Base-by-base conservation (phyloP, 2,113 vertebrate genomes). In the Geococcyx californianus region DNA sequence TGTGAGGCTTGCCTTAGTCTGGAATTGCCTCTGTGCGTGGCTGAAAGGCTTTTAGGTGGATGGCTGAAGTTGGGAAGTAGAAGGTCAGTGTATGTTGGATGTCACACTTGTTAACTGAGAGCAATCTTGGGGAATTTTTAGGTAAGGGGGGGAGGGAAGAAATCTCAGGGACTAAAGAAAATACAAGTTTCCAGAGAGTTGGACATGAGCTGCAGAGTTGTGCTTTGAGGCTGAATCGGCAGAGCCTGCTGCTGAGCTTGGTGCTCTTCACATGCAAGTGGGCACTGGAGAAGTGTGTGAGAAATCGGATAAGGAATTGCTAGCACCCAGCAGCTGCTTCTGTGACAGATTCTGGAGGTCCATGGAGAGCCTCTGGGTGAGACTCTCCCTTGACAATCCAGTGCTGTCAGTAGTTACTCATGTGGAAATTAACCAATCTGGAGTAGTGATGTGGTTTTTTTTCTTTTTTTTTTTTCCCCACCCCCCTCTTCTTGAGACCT, bases 131-230 rank as follows among this genome's bases (percentile, higher is more conserved):
- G 88, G 88, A 69, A 13, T 33, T 31, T 31, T 70, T 74, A 64
- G 68, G 76, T 67, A 8, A 23, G 9, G 64, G 36, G 36, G 74
- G 72, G 66, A 56, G 49, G 84, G 81, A 62, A 95, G 79, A 95
- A 95, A 88, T 78, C 91, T 95, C 97, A 91, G 51, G 89, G 64
- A 92, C n/a, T 10, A 42, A 87, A 78, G 84, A 73, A 79, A 74
- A 33, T 59, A 20, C 68, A 70, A 34, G 36, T 96, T 97, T 96
- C 74, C 89, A 81, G 85, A 47, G n/a, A 56, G 59, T 91, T 79
- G 90, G 91, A 89, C 51, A 33, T 2, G 13, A 93, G 89, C 79
- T 91, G 68, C 80, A 94, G 89, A 33, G 69, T 75, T 90, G 81
- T 74, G 55, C 83, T 87, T 68, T 1, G 52, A 75, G 44, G 82